Evolutionary conservation across 2,888 invertebrate genomes (phyloP).

Genomic region (Drosophila kambysellisi): DNA sequence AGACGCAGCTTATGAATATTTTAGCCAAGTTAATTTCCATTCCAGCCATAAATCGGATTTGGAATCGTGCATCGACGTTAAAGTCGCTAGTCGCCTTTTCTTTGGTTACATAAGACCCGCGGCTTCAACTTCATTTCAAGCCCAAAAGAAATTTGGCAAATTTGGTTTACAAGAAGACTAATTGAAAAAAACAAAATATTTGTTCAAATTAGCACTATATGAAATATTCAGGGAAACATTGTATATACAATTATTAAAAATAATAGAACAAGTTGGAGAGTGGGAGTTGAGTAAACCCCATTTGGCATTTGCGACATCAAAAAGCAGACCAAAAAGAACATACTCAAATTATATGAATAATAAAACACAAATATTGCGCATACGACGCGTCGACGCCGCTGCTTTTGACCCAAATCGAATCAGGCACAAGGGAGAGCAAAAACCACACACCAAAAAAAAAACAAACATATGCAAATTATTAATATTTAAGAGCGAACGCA

Average conservation of each 20-base stretch:
- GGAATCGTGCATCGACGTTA: slow-evolving; percentile 29
- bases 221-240: not conserved
- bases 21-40: slow-evolving; percentile 57
- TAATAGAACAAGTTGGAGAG: not conserved
- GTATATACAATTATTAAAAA: not conserved
- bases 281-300: not conserved
- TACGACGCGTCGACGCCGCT: slow-evolving; percentile 53
- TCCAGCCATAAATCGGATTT: slow-evolving; percentile 17
- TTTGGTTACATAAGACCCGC: slow-evolving; percentile 42
- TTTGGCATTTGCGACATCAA: slow-evolving; percentile 8
- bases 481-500: not conserved
- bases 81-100: slow-evolving; percentile 3
- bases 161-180: not conserved
- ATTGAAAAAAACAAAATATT: not conserved
- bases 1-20: slow-evolving; percentile 74
- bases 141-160: not conserved
- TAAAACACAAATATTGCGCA: slow-evolving; percentile 59
- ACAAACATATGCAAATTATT: not conserved
- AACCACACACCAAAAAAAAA: not conserved
- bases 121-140: slow-evolving; percentile 5
- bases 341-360: slow-evolving; percentile 16
- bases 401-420: slow-evolving; percentile 47
- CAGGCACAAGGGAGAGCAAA: slow-evolving; percentile 4
- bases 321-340: not conserved
- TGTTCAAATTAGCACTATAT: not conserved